phyloP scores from a whole-genome alignment of 2,888 invertebrate species.

The Cheilosia pagana region DNA sequence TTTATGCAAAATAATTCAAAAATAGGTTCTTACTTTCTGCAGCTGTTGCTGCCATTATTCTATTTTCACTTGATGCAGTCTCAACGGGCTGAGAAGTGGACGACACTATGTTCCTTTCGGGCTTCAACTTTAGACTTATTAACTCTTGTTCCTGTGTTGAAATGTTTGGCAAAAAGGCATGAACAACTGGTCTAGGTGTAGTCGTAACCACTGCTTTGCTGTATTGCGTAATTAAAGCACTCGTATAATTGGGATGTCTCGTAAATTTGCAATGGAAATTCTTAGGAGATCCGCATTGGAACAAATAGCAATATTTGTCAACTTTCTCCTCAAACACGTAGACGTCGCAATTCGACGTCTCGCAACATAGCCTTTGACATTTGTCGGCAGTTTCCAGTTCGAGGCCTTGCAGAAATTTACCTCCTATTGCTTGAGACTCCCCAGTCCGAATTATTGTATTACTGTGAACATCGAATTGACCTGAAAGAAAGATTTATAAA shows the following conservation, averaged over 20 bases:
- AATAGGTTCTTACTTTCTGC: slow-evolving; percentile 20
- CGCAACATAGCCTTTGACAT: slow-evolving; percentile 94
- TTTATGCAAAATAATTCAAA: neutral
- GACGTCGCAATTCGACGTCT: slow-evolving; percentile 93
- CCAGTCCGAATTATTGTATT: slow-evolving; percentile 96
- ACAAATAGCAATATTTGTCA: slow-evolving; percentile 94
- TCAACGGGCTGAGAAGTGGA: slow-evolving; percentile 27
- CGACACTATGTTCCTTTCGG: slow-evolving; percentile 76
- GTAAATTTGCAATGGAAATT: slow-evolving; percentile 97
- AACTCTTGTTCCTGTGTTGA: slow-evolving; percentile 83
- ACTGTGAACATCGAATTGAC: slow-evolving; percentile 90
- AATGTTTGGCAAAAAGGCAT: slow-evolving; percentile 77
- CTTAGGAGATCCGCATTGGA: slow-evolving; percentile 94
- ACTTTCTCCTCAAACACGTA: slow-evolving; percentile 95
- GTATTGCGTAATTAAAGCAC: slow-evolving; percentile 80
- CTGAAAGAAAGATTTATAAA: slow-evolving; percentile 76
- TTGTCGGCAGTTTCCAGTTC: slow-evolving; percentile 92
- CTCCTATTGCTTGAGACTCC: slow-evolving; percentile 94
- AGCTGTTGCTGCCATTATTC: slow-evolving; percentile 5
- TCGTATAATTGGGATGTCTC: slow-evolving; percentile 93
- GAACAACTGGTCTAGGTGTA: slow-evolving; percentile 78
- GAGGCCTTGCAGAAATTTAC: slow-evolving; percentile 93
- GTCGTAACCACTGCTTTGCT: slow-evolving; percentile 67
- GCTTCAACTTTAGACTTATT: slow-evolving; percentile 82
- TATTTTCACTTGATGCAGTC: slow-evolving; percentile 21